Conservation (phyloP, 2,113 vertebrate genomes). For the Sitta europaea region DNA sequence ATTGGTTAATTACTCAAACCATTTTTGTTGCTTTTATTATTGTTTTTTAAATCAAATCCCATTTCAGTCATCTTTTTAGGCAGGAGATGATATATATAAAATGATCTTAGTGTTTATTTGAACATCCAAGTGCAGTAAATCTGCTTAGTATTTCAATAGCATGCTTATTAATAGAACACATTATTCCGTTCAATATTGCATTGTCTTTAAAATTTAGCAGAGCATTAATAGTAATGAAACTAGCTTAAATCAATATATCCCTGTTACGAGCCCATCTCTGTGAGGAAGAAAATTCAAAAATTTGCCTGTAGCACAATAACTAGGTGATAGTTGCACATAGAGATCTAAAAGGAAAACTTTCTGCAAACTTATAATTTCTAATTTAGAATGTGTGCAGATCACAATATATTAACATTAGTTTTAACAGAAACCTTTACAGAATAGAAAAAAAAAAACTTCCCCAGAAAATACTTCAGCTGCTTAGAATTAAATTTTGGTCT, state of each 20-base stretch:
- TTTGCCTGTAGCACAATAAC: background rate
- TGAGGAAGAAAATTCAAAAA: conserved; percentile 47
- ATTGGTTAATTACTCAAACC: conserved; percentile 69
- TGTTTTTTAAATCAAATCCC: conserved; percentile 58
- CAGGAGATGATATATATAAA: conserved; percentile 69
- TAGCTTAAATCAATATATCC: conserved; percentile 72
- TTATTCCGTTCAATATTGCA: conserved; percentile 76
- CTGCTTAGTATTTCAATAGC: conserved; percentile 70
- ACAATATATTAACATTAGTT: background rate
- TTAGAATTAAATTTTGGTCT: conserved; percentile 10
- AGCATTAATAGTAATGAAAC: conserved; percentile 75
- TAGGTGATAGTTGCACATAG: background rate
- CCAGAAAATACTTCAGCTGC: background rate
- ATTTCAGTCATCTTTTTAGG: conserved; percentile 62
- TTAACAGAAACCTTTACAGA: background rate
- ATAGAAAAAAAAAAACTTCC: conserved; percentile 20
- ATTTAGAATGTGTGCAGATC: background rate
- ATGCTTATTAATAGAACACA: conserved; percentile 74
- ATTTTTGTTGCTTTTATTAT: conserved; percentile 64
- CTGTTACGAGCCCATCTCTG: conserved; percentile 60
- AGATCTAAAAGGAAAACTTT: background rate
- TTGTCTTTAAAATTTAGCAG: conserved; percentile 80
- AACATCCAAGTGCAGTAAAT: conserved; percentile 73
- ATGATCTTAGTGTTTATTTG: conserved; percentile 71
- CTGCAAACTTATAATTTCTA: background rate